Conservation (phyloP, 2,113 vertebrate species). For the Oncorhynchus mykiss region DNA sequence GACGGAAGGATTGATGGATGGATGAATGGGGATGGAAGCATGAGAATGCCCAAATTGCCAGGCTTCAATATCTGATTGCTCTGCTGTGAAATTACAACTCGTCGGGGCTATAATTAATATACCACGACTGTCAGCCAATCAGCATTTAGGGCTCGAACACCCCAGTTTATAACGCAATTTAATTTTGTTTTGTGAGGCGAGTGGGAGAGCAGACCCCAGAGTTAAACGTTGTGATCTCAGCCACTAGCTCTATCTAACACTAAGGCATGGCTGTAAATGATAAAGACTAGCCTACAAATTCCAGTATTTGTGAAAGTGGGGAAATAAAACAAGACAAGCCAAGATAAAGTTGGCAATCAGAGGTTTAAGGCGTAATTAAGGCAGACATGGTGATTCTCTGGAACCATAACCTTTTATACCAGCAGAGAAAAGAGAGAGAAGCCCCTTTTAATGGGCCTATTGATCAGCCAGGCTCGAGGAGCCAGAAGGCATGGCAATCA, state of each 20-base stretch:
- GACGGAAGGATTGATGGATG: conserved; percentile 74
- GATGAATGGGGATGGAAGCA: conserved; percentile 66
- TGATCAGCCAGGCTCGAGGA: conserved; percentile 76
- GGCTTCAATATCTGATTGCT: conserved; percentile 80
- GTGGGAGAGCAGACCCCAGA: conserved; percentile 56
- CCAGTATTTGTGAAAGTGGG: conserved; percentile 72
- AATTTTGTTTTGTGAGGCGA: conserved; percentile 77
- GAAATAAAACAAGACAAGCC: conserved; percentile 63
- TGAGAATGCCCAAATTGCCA: conserved; percentile 77
- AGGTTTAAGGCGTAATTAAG: conserved; percentile 75
- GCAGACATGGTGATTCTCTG: conserved; percentile 75
- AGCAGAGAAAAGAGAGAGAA: conserved; percentile 58
- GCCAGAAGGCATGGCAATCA: conserved; percentile 82
- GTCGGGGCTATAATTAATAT: conserved; percentile 57
- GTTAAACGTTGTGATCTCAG: conserved; percentile 59
- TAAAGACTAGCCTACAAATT: conserved; percentile 68
- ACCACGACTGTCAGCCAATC: no score
- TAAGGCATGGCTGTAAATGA: conserved; percentile 70
- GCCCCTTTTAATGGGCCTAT: conserved; percentile 76
- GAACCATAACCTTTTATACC: conserved; percentile 77
- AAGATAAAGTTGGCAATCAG: conserved; percentile 80
- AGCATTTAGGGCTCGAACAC: no score
- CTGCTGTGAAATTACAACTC: conserved; percentile 77
- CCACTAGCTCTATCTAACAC: conserved; percentile 49
- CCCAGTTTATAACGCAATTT: conserved; percentile 67